phyloP scores from a whole-genome alignment of 2,797 vertebrate species.

The Chaetophractus vellerosus region DNA sequence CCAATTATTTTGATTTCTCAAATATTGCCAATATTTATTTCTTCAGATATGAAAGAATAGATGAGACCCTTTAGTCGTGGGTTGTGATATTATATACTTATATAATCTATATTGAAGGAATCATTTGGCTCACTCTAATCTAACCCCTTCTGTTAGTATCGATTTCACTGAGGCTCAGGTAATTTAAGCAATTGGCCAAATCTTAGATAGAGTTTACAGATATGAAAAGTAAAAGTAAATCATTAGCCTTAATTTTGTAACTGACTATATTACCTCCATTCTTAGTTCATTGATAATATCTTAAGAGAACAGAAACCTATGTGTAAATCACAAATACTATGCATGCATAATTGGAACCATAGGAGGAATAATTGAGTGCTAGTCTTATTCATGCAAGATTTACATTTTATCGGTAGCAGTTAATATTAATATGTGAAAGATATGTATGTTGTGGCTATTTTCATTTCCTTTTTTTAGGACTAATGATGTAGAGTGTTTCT shows the following conservation, averaged over 20 bases:
- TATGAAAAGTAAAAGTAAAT: not conserved
- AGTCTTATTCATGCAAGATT: not conserved
- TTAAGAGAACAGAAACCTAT: not conserved
- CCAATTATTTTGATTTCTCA: not conserved
- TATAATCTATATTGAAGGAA: not conserved
- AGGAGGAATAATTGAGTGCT: not conserved
- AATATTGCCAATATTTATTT: not conserved
- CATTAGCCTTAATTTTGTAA: not conserved
- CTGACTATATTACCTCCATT: not conserved
- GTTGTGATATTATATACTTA: not conserved
- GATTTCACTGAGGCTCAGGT: not conserved
- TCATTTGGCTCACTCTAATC: not conserved
- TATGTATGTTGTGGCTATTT: not conserved
- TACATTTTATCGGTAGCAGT: not conserved
- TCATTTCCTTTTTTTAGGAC: not conserved
- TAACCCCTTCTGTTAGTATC: not conserved
- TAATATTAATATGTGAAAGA: not conserved
- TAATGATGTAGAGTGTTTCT: not conserved
- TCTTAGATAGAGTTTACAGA: not conserved
- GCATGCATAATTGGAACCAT: not conserved
- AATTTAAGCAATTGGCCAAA: constrained; percentile 29
- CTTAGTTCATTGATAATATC: not conserved
- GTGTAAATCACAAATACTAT: not conserved
- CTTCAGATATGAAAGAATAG: not conserved
- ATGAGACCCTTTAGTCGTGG: not conserved